Percentiles rank a stretch among this genome's conserved stretches.
phyloP scores from a whole-genome alignment of 2,888 invertebrate genomes.

The Drosophila mercatorum region DNA sequence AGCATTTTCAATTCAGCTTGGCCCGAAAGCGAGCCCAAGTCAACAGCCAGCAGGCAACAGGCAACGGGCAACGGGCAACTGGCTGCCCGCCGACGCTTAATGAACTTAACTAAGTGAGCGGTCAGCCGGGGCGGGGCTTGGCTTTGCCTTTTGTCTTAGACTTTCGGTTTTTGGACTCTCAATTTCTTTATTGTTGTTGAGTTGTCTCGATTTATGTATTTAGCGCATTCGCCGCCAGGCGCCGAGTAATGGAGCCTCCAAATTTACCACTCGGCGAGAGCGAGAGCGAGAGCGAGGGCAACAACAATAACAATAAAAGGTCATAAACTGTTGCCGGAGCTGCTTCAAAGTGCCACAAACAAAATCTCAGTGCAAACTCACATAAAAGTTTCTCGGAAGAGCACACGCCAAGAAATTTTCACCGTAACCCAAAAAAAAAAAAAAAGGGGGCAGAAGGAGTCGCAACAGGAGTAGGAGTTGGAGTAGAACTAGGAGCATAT shows the following conservation, averaged over 20 bases:
- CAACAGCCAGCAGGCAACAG: constrained; percentile 8
- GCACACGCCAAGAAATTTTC: constrained; percentile 19
- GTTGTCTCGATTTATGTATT: constrained; percentile 62
- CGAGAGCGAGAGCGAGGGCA: not conserved
- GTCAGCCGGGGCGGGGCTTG: not conserved
- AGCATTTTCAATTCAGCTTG: constrained; percentile 4
- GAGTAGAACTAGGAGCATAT: constrained; percentile 12
- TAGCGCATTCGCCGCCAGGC: constrained; percentile 28
- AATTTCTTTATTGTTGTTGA: constrained; percentile 43
- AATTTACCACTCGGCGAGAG: constrained; percentile 7
- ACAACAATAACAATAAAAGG: constrained; percentile 39
- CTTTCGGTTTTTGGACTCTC: constrained; percentile 22
- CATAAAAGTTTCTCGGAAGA: constrained; percentile 54
- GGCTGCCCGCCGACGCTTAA: constrained; percentile 22
- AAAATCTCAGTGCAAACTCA: constrained; percentile 50
- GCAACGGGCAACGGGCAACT: no score
- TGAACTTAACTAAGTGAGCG: constrained; percentile 42
- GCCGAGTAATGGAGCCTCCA: not conserved
- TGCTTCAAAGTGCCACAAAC: constrained; percentile 42
- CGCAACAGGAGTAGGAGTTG: no score
- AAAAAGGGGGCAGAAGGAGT: not conserved
- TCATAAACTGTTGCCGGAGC: constrained; percentile 47
- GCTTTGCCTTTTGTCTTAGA: constrained; percentile 17
- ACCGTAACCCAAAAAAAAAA: constrained; percentile 32
- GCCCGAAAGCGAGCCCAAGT: constrained; percentile 6